phyloP scores from a whole-genome alignment of 2,113 vertebrate species.

The Zosterops hypoxanthus region DNA sequence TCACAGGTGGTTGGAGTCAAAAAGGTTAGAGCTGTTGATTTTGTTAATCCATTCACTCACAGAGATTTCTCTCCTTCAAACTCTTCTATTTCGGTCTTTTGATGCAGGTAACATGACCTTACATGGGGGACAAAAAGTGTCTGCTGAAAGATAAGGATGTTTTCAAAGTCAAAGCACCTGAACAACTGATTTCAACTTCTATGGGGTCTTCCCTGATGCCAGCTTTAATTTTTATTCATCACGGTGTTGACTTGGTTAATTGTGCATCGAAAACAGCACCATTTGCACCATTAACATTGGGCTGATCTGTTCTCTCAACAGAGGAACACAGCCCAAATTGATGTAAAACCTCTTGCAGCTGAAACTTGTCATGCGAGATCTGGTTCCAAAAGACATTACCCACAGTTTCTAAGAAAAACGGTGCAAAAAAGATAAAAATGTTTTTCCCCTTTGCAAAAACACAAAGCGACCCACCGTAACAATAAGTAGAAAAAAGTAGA shows the following conservation, averaged over 20 bases:
- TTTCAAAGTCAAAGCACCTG: background rate
- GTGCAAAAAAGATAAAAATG: background rate
- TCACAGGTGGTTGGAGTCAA: conserved; percentile 5
- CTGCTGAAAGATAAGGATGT: background rate
- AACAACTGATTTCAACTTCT: conserved; percentile 2
- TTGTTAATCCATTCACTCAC: background rate
- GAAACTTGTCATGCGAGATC: background rate
- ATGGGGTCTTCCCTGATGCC: background rate
- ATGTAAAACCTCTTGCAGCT: background rate
- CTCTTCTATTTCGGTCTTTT: background rate
- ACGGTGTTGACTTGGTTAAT: conserved; percentile 59
- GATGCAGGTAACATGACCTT: background rate
- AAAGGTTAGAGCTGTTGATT: background rate
- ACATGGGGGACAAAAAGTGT: background rate
- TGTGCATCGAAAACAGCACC: conserved; percentile 40
- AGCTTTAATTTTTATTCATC: conserved; percentile 66
- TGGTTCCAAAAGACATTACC: background rate
- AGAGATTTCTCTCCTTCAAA: background rate
- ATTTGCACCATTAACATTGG: conserved; percentile 43
- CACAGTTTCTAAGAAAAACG: background rate
- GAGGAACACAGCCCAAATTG: conserved; percentile 1
- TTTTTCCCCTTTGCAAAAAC: background rate
- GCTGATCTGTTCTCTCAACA: conserved; percentile 28
- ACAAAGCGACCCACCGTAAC: background rate
- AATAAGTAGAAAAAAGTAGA: background rate